These are phyloP conservation scores for Drosophila leontia DNA, from an alignment of 1,140 invertebrate genomes.

Conservation along the genomic window DNA sequence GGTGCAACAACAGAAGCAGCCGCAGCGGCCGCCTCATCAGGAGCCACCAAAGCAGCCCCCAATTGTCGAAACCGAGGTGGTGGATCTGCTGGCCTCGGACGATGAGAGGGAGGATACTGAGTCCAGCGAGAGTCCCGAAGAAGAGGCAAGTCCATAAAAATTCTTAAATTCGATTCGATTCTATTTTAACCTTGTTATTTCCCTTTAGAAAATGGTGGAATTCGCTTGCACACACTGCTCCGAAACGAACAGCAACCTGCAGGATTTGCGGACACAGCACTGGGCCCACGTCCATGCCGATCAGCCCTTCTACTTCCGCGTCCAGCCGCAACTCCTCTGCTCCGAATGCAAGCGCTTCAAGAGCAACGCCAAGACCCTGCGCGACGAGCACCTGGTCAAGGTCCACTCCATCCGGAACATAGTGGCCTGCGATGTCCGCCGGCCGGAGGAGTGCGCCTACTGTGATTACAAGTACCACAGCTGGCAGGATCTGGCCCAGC, in stretches of 20 bases:
- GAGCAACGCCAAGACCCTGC: slow-evolving; percentile 46
- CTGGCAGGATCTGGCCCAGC: slow-evolving; percentile 23
- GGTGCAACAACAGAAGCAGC: neutral
- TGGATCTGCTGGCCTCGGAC: slow-evolving; percentile 53
- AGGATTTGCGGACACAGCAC: slow-evolving; percentile 47
- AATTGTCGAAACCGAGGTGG: slow-evolving; percentile 30
- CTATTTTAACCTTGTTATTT: neutral
- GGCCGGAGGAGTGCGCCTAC: slow-evolving; percentile 51
- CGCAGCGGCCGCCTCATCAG: neutral
- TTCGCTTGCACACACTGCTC: slow-evolving; percentile 57
- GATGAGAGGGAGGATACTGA: slow-evolving; percentile 31
- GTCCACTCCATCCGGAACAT: slow-evolving; percentile 19
- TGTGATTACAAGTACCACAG: slow-evolving; percentile 38
- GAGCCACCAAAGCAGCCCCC: neutral
- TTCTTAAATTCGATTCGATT: neutral
- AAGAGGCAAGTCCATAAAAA: neutral
- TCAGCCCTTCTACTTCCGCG: slow-evolving; percentile 59
- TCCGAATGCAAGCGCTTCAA: slow-evolving; percentile 35
- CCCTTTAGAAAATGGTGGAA: slow-evolving; percentile 19
- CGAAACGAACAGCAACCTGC: slow-evolving; percentile 18
- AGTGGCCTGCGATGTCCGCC: slow-evolving; percentile 47
- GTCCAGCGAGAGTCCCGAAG: neutral
- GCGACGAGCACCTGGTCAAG: slow-evolving; percentile 36
- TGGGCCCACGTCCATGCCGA: slow-evolving; percentile 44
- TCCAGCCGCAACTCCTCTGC: slow-evolving; percentile 56